Evolutionary conservation across 2,888 invertebrate genomes (phyloP).

Genomic region (Neoaliturus tenellus): DNA sequence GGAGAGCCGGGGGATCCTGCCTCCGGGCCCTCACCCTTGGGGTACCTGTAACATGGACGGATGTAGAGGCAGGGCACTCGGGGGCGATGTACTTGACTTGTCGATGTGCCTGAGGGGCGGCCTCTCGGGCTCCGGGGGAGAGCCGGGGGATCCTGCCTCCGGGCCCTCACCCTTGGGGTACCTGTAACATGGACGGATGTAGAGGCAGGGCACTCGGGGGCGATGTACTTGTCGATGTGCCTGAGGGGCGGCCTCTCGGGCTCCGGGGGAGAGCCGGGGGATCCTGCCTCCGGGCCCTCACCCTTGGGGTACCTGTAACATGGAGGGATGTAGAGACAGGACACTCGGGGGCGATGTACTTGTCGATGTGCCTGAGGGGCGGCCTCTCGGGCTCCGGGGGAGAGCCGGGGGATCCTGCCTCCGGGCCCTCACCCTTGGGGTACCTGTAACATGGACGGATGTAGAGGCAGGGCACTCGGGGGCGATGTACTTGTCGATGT

Average conservation of each 20-base stretch:
- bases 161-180: slow-evolving; percentile 59
- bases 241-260: slow-evolving; percentile 90
- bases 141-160: slow-evolving; percentile 72
- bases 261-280: slow-evolving; percentile 81
- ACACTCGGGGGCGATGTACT: slow-evolving; percentile 90
- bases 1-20: slow-evolving; percentile 75
- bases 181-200: slow-evolving; percentile 81
- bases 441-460: slow-evolving; percentile 77
- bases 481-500: slow-evolving; percentile 90
- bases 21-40: slow-evolving; percentile 58
- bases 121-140: slow-evolving; percentile 86
- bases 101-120: slow-evolving; percentile 92
- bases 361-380: slow-evolving; percentile 90
- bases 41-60: slow-evolving; percentile 76
- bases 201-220: slow-evolving; percentile 92
- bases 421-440: slow-evolving; percentile 59
- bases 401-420: slow-evolving; percentile 73
- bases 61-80: slow-evolving; percentile 92
- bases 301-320: slow-evolving; percentile 56
- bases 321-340: slow-evolving; percentile 86
- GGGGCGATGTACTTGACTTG: slow-evolving; percentile 90
- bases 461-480: slow-evolving; percentile 92
- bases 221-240: slow-evolving; percentile 91
- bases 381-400: slow-evolving; percentile 89
- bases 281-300: slow-evolving; percentile 60